Base-by-base conservation (phyloP, 2,797 vertebrate species). In the Microcaecilia unicolor region DNA sequence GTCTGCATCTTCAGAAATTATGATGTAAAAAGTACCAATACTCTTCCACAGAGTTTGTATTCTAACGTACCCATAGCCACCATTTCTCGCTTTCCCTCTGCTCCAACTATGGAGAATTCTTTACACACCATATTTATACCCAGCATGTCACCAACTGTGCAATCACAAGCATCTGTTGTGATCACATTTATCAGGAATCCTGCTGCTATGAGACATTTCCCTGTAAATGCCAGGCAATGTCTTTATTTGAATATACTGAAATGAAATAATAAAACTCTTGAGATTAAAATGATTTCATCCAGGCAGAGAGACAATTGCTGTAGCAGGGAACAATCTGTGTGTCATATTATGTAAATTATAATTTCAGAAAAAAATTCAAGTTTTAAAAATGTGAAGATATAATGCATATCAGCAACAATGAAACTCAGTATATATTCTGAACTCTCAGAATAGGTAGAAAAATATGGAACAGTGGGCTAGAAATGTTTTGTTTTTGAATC, bases 211-310 rank as follows among this genome's bases (percentile, higher is more conserved):
- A 72, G 77, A 70, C 48, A 59, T 37, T 43, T 46, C 40, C 50
- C 26, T 25, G 39, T 64, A 72, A 61, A 77, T 76, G 65, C 61
- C 65, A 74, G 74, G 58, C 43, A 51, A 61, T 47, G 34, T 58
- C 48, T 74, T 77, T 70, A 70, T 74, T 77, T 70, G 70, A 78
- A 70, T 61, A 75, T 43, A 65, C 63, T 68, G 72, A 70, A 77
- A 71, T 54, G n/a, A 78, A 73, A 67, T 69, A 74, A 67, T 74
- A 77, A 70, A 79, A 43, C 61, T 56, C 58, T 66, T 48, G 58
- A 70, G 64, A 71, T 68, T 63, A 75, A 72, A 75, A 69, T 58
- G 51, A 52, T 62, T 75, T 73, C 48, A 64, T 73, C 80, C 48
- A 59, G 49, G 11, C 10, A 73, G 57, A 68, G 40, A 70, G 61